A percentile compares a stretch with the other conserved stretches of the same genome.
phyloP scores from a whole-genome alignment of 2,888 invertebrate species.

The Phalera bucephala region DNA sequence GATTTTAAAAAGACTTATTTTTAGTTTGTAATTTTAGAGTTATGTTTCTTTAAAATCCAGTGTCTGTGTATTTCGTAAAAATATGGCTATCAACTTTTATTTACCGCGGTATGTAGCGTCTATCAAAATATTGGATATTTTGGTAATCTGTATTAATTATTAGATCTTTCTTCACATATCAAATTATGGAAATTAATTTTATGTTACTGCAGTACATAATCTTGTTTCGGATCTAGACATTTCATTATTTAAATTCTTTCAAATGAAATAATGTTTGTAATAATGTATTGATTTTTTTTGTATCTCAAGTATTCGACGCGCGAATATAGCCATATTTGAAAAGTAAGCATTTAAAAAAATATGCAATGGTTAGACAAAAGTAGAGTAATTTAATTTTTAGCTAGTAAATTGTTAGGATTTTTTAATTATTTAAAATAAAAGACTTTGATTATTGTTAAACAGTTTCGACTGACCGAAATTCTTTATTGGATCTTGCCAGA shows the following conservation, averaged over 20 bases:
- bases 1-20: conserved; percentile 75
- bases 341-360: conserved; percentile 26
- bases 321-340: conserved; percentile 5
- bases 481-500: conserved; percentile 69
- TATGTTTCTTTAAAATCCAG: conserved; percentile 40
- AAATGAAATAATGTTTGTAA: too few relatives aligned
- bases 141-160: too few relatives aligned
- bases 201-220: too few relatives aligned
- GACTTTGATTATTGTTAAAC: conserved; percentile 41
- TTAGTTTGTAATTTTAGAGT: conserved; percentile 40
- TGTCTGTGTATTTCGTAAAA: conserved; percentile 19
- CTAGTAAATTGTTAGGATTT: conserved; percentile 30
- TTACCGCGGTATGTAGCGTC: conserved; percentile 14
- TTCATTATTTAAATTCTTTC: too few relatives aligned
- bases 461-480: conserved; percentile 53
- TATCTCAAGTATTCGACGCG: neutral
- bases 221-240: too few relatives aligned
- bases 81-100: neutral
- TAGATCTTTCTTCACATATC: too few relatives aligned
- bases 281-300: too few relatives aligned
- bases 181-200: too few relatives aligned
- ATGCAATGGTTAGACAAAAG: conserved; percentile 14
- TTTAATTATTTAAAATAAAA: conserved; percentile 36
- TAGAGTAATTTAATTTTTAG: conserved; percentile 31
- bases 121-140: too few relatives aligned